Evolutionary conservation across 2,888 invertebrate species (phyloP).

Genomic region (Tribolium freemani): DNA sequence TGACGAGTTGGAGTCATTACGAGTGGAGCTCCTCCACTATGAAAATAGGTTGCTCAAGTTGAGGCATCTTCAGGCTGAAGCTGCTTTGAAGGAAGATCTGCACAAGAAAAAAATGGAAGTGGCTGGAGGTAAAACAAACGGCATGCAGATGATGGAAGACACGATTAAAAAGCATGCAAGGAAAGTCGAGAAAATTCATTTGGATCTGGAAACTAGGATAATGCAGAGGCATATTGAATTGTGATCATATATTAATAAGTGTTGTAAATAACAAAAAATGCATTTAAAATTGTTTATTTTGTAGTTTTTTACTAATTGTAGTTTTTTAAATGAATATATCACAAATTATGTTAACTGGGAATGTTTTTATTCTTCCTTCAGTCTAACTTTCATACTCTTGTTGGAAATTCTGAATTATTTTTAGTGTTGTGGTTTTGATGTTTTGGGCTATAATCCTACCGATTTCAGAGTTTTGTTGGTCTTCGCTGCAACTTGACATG

Average conservation of each 20-base stretch:
- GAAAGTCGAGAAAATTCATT: constrained; percentile 89
- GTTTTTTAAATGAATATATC: background rate
- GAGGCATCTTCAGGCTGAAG: constrained; percentile 85
- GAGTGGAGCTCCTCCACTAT: constrained; percentile 89
- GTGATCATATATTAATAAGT: constrained; percentile 66
- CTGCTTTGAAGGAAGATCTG: constrained; percentile 79
- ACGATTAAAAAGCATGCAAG: constrained; percentile 87
- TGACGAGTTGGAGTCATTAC: constrained; percentile 86
- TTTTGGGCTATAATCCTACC: constrained; percentile 47
- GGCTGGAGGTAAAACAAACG: constrained; percentile 75
- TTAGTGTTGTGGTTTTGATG: constrained; percentile 49
- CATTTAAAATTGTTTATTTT: too few relatives aligned
- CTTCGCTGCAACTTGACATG: constrained; percentile 50
- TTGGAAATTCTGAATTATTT: constrained; percentile 48
- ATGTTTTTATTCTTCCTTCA: background rate
- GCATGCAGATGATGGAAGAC: constrained; percentile 78
- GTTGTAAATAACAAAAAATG: constrained; percentile 10
- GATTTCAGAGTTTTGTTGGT: constrained; percentile 39
- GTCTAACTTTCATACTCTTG: constrained; percentile 3
- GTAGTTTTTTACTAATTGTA: too few relatives aligned
- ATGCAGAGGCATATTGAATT: constrained; percentile 82
- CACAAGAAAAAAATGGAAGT: constrained; percentile 74
- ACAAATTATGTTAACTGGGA: background rate
- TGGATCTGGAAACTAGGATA: constrained; percentile 83
- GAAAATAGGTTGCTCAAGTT: constrained; percentile 88